phyloP scores from a whole-genome alignment of 2,888 invertebrate genomes.

The Melinaea marsaeus region DNA sequence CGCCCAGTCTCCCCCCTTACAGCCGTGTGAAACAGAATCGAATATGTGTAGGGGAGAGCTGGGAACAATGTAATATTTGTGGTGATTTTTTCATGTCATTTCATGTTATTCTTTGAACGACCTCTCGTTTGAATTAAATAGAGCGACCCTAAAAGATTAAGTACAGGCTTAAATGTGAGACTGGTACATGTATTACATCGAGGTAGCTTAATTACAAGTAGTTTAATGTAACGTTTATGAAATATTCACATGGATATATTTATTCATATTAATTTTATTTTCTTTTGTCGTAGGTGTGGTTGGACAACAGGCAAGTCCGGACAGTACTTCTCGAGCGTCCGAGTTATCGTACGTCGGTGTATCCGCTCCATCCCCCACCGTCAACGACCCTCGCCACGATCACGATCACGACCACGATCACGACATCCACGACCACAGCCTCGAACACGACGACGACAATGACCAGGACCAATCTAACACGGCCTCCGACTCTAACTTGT shows the following conservation, averaged over 20 bases:
- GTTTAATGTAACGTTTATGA: conserved; percentile 15
- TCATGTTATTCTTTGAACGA: conserved; percentile 49
- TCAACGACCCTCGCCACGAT: conserved; percentile 52
- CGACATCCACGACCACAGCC: conserved; percentile 75
- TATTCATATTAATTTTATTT: conserved; percentile 4
- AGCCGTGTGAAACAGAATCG: conserved; percentile 67
- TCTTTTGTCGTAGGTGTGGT: conserved; percentile 52
- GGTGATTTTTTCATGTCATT: conserved; percentile 62
- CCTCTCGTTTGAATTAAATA: conserved; percentile 62
- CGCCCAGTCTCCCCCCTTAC: conserved; percentile 57
- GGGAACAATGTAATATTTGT: conserved; percentile 61
- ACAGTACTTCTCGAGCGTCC: conserved; percentile 92
- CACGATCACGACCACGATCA: conserved; percentile 63
- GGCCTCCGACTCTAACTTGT: conserved; percentile 65
- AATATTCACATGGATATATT: neutral
- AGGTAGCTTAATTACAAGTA: conserved; percentile 17
- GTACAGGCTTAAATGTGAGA: conserved; percentile 59
- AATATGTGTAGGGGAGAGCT: conserved; percentile 55
- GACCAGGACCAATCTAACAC: conserved; percentile 65
- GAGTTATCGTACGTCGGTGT: conserved; percentile 80
- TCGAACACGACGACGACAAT: conserved; percentile 80
- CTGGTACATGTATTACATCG: conserved; percentile 38
- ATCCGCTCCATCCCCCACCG: conserved; percentile 60
- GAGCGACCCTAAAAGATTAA: conserved; percentile 61
- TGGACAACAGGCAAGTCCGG: conserved; percentile 88